phyloP scores from a whole-genome alignment of 2,797 vertebrate genomes.

The Steatocranus sp. region DNA sequence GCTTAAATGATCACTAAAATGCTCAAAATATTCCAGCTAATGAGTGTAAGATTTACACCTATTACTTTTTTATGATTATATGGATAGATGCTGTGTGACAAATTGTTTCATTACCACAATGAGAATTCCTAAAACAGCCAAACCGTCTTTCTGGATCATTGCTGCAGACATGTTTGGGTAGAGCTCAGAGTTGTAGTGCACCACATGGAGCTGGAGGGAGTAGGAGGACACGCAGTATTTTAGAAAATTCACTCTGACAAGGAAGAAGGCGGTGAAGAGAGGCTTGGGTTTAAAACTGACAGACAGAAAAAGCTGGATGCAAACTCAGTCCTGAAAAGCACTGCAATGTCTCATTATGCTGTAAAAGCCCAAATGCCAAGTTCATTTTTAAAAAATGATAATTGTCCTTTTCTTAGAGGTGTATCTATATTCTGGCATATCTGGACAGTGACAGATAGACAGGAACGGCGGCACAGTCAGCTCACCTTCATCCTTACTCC shows the following conservation, averaged over 20 bases:
- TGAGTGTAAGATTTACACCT: not conserved
- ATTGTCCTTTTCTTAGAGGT: not conserved
- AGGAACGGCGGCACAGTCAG: not conserved
- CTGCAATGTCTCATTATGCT: not conserved
- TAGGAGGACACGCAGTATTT: not conserved
- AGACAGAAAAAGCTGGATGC: not conserved
- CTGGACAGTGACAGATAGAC: constrained; percentile 13
- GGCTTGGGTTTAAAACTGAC: not conserved
- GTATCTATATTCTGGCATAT: not conserved
- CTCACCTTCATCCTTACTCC: not conserved
- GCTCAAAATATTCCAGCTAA: not conserved
- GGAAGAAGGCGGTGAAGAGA: not conserved
- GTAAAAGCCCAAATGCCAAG: not conserved
- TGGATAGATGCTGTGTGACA: not conserved
- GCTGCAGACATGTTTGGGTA: constrained; percentile 77
- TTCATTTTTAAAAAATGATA: not conserved
- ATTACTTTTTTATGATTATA: not conserved
- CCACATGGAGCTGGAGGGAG: constrained; percentile 82
- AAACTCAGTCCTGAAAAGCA: not conserved
- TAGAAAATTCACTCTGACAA: not conserved
- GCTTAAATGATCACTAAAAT: not conserved
- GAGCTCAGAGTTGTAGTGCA: constrained; percentile 86
- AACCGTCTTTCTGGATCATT: constrained; percentile 71
- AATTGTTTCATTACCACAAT: constrained; percentile 78
- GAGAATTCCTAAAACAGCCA: constrained; percentile 86